A percentile compares a stretch with the other conserved stretches of the same genome.
These are phyloP conservation scores for Suillia variegata DNA, from an alignment of 2,888 invertebrate species.

Conservation along the genomic window DNA sequence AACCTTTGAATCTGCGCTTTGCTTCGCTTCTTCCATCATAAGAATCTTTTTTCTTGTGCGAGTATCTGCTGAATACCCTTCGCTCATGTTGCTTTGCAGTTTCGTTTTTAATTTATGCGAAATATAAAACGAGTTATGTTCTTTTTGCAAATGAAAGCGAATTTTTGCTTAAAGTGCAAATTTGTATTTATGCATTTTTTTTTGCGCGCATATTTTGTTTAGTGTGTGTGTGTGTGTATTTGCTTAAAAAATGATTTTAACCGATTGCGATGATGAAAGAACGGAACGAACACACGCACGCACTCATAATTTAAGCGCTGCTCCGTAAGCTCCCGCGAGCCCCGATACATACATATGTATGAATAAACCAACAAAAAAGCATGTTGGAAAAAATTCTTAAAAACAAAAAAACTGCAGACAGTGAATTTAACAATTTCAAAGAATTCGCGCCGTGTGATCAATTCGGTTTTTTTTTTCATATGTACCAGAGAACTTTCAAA, in stretches of 20 bases:
- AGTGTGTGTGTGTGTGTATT: neutral
- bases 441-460: too few species aligned
- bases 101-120: conserved; percentile 14
- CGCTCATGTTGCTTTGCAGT: neutral
- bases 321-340: too few species aligned
- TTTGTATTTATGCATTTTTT: conserved; percentile 7
- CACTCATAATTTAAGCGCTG: neutral
- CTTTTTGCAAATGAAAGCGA: conserved; percentile 18
- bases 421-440: too few species aligned
- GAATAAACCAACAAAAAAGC: too few species aligned
- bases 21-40: conserved; percentile 4
- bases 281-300: too few species aligned
- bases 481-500: too few species aligned
- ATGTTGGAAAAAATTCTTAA: too few species aligned
- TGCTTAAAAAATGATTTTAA: neutral
- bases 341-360: too few species aligned
- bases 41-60: neutral
- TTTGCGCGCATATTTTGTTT: too few species aligned
- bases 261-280: neutral
- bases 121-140: conserved; percentile 17
- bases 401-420: too few species aligned
- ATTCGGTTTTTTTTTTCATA: too few species aligned
- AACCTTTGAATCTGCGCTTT: conserved; percentile 3
- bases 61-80: neutral
- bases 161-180: conserved; percentile 20